Evolutionary conservation across 2,888 invertebrate genomes (phyloP).

Genomic region (Polyploca ridens): DNA sequence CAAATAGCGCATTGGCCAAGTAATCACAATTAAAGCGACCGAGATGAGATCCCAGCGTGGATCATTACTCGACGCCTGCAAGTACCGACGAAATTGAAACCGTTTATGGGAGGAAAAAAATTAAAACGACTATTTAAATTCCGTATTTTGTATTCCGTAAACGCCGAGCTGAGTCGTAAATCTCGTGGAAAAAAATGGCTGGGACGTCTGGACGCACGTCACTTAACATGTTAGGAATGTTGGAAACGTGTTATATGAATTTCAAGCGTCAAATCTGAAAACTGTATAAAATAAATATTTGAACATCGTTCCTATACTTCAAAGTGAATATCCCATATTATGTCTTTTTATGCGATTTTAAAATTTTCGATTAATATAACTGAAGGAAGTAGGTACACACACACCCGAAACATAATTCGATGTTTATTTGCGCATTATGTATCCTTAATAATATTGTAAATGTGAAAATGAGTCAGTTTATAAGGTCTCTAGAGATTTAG

Average conservation of each 20-base stretch:
- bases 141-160: slow-evolving; percentile 40
- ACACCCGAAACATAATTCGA: too few species aligned
- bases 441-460: too few species aligned
- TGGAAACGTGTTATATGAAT: background rate
- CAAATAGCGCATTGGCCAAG: slow-evolving; percentile 48
- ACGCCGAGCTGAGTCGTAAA: slow-evolving; percentile 38
- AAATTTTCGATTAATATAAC: too few species aligned
- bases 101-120: slow-evolving; percentile 51
- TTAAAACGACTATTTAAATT: slow-evolving; percentile 44
- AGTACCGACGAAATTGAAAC: slow-evolving; percentile 53
- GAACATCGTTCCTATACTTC: too few species aligned
- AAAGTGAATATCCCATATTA: too few species aligned
- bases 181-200: slow-evolving; percentile 30
- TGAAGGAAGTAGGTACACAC: too few species aligned
- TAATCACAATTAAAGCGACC: slow-evolving; percentile 54
- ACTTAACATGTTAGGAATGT: slow-evolving; percentile 8
- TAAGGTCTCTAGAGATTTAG: too few species aligned
- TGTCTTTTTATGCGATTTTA: too few species aligned
- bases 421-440: too few species aligned
- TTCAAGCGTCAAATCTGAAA: background rate
- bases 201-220: slow-evolving; percentile 18
- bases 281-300: too few species aligned
- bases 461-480: too few species aligned
- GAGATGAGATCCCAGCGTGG: slow-evolving; percentile 40
- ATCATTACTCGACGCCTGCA: slow-evolving; percentile 49